Evolutionary conservation across 2,113 vertebrate species (phyloP).

Genomic region (Semnornis frantzii): DNA sequence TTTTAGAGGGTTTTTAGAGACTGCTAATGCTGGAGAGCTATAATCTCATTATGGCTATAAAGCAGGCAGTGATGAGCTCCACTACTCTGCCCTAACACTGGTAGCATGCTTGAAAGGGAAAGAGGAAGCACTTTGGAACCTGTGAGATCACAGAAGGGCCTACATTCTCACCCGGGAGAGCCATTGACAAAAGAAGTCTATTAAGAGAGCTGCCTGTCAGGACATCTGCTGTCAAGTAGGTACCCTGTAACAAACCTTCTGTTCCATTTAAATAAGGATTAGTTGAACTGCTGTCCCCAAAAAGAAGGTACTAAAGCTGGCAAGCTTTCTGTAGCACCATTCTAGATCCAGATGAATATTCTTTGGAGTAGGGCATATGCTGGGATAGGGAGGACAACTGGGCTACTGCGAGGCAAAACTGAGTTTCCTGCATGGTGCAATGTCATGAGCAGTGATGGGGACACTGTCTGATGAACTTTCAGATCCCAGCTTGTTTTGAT

Average conservation of each 20-base stretch:
- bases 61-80: neutral
- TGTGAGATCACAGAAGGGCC: accelerated
- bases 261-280: neutral
- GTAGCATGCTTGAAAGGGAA: neutral
- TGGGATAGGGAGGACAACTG: neutral
- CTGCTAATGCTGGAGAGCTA: neutral
- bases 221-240: neutral
- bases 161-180: neutral
- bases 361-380: neutral
- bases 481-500: neutral
- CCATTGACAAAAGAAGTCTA: neutral
- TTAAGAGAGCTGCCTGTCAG: neutral
- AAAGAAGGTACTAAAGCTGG: neutral
- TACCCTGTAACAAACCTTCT: neutral
- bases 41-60: neutral
- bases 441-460: accelerated
- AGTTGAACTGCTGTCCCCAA: neutral
- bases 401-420: neutral
- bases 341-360: neutral
- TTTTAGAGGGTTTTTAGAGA: neutral
- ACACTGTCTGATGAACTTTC: neutral
- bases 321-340: neutral
- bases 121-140: neutral
- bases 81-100: neutral
- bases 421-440: neutral